phyloP scores from a whole-genome alignment of 2,797 vertebrate species.

The Staurois parvus region DNA sequence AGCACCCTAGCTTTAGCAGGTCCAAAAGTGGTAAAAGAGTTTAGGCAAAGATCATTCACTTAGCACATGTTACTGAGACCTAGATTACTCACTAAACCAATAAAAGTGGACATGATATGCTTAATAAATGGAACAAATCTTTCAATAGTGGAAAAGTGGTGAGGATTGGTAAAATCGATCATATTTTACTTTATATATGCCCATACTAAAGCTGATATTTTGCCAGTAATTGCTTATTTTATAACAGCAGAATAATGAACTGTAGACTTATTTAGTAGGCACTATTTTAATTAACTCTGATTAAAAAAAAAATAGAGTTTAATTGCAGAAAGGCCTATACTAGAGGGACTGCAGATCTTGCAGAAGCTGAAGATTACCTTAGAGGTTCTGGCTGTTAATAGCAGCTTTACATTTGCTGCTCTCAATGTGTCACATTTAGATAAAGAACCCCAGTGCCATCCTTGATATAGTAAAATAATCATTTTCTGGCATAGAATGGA shows the following conservation, averaged over 20 bases:
- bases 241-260: not conserved
- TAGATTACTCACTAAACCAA: no score
- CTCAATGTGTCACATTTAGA: slow-evolving; percentile 45
- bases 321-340: slow-evolving; percentile 47
- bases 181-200: not conserved
- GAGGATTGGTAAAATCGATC: not conserved
- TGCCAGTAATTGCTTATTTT: not conserved
- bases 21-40: no score
- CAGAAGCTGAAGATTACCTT: slow-evolving; percentile 40
- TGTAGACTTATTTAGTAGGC: not conserved
- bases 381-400: slow-evolving; percentile 37
- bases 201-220: not conserved
- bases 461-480: slow-evolving; percentile 28
- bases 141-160: no score
- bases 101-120: no score
- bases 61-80: no score
- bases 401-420: slow-evolving; percentile 1
- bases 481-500: slow-evolving; percentile 1
- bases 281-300: slow-evolving; percentile 54
- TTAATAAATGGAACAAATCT: no score
- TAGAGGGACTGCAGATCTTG: slow-evolving; percentile 45
- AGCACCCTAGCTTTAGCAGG: no score
- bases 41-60: no score
- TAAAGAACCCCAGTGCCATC: slow-evolving; percentile 24
- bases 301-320: slow-evolving; percentile 11